Conservation (phyloP, 2,113 vertebrate genomes). For the Petaurus breviceps region DNA sequence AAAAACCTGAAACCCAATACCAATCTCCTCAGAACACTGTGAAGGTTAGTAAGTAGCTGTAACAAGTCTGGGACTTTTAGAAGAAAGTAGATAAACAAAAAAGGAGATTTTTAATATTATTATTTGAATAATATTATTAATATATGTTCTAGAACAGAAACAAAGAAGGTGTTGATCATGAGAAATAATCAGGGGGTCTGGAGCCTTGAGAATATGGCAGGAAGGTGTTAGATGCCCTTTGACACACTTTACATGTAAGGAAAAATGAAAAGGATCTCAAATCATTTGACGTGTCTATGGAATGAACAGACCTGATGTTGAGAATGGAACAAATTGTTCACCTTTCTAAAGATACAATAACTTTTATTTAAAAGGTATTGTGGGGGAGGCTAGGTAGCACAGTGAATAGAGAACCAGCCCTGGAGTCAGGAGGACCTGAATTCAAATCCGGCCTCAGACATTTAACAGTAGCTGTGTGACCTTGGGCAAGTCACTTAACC, state of each 20-base stretch:
- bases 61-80: not conserved
- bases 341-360: not conserved
- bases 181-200: slow-evolving; percentile 2
- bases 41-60: not conserved
- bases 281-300: not conserved
- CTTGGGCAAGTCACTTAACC: too few relatives aligned
- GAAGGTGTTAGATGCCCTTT: not conserved
- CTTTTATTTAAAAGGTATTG: slow-evolving; percentile 21
- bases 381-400: too few relatives aligned
- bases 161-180: not conserved
- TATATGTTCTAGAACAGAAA: not conserved
- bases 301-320: slow-evolving; percentile 35
- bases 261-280: slow-evolving; percentile 23
- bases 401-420: too few relatives aligned
- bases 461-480: too few relatives aligned
- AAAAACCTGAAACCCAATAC: slow-evolving; percentile 3
- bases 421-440: too few relatives aligned
- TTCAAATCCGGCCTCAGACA: too few relatives aligned
- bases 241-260: slow-evolving; percentile 27
- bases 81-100: not conserved
- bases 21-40: not conserved
- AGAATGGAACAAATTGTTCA: slow-evolving; percentile 14
- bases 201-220: slow-evolving; percentile 24
- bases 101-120: not conserved
- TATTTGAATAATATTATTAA: slow-evolving; percentile 30